A percentile compares a stretch with the other conserved stretches of the same genome.
These are phyloP conservation scores for Watsonalla cultraria DNA, from an alignment of 2,888 invertebrate genomes.

Conservation along the genomic window DNA sequence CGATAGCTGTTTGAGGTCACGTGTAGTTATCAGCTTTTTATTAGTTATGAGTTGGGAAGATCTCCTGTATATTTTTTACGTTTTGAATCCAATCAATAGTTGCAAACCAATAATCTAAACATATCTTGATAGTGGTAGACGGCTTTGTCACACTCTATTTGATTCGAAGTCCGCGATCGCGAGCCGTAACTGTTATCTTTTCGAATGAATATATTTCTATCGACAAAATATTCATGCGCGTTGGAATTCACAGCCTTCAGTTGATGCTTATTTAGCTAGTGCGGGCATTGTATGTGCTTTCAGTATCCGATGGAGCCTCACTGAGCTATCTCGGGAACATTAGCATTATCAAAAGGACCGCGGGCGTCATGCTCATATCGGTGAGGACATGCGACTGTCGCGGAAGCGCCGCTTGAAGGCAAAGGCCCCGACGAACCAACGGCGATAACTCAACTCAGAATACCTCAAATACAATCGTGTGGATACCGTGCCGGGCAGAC, in stretches of 20 bases:
- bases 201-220: conserved; percentile 42
- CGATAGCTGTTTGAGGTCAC: too few relatives aligned
- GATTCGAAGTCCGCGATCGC: conserved; percentile 33
- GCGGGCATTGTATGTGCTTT: conserved; percentile 64
- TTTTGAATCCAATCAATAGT: too few relatives aligned
- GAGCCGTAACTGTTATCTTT: conserved; percentile 48
- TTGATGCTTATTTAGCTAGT: conserved; percentile 60
- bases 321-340: conserved; percentile 63
- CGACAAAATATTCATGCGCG: conserved; percentile 44
- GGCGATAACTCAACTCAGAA: conserved; percentile 70
- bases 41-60: too few relatives aligned
- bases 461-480: conserved; percentile 67
- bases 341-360: conserved; percentile 75
- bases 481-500: conserved; percentile 49
- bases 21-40: too few relatives aligned
- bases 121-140: background rate
- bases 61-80: too few relatives aligned
- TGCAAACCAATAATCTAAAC: too few relatives aligned
- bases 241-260: conserved; percentile 46
- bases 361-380: conserved; percentile 69
- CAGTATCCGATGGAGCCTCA: conserved; percentile 51
- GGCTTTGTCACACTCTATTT: background rate
- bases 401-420: conserved; percentile 60
- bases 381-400: conserved; percentile 64
- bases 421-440: conserved; percentile 63